Base-by-base conservation (phyloP, 2,113 vertebrate species). In the Donacobius atricapilla region DNA sequence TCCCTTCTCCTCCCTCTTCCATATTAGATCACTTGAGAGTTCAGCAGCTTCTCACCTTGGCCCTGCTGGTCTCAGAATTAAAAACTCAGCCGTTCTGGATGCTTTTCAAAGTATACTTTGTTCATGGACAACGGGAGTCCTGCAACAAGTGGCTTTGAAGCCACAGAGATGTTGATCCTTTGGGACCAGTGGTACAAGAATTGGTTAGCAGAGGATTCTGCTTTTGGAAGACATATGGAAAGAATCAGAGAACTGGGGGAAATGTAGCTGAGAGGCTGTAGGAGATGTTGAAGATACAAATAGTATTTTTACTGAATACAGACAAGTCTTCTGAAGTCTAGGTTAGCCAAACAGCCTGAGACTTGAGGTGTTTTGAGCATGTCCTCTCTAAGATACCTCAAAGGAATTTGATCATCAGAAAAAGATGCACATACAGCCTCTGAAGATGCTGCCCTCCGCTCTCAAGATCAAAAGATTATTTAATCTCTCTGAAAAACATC, bases 381-480 rank as follows among this genome's bases (percentile, higher is more conserved):
- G 56, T 79, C 48, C 10, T 87, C 39, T 61, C 57, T 51, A 57
- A 91, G 77, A 56, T 78, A 71, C 73, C 87, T 95, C 81, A 93
- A 80, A 93, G 81, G 61, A 81, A 68, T 60, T 87, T 65, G 33
- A 77, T 90, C 70, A 85, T 91, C 78, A 93, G 87, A 83, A 90
- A n/a, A 51, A 18, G 50, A 72, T 66, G 45, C 39, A 31, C 58
- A 28, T 75, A 63, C 78, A 80, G 24, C 63, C 39, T 93, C 84
- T 96, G 70, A 94, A 91, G 87, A 44, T 80, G 54, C 58, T 93
- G 91, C 22, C 72, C 60, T 94, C 56, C 93, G 80, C 92, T 96
- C 72, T 91, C 47, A 60, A 91, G 72, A 95, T 94, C 79, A 89
- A 93, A 94, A 92, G 89, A 78, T 94, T 90, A 68, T 89, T 83